These are phyloP conservation scores for Lutraria rhynchaena DNA, from an alignment of 1,140 invertebrate species.

Conservation along the genomic window DNA sequence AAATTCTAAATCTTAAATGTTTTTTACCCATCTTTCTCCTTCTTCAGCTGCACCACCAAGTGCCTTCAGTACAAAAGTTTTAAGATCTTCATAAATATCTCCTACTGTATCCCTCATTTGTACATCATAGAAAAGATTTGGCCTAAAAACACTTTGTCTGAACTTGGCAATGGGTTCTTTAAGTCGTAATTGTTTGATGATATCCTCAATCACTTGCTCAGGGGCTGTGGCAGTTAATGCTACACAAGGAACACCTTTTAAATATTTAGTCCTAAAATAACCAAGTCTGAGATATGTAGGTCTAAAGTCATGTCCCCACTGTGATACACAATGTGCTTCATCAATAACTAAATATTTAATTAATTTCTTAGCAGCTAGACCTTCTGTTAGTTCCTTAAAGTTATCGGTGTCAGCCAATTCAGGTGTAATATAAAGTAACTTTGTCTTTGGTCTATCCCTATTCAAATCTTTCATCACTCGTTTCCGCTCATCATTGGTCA, in stretches of 20 bases:
- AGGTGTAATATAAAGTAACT: constrained; percentile 95
- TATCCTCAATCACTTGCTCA: constrained; percentile 85
- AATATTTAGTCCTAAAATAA: constrained; percentile 87
- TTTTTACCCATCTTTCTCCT: constrained; percentile 73
- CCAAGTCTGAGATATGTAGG: constrained; percentile 96
- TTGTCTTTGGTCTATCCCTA: constrained; percentile 86
- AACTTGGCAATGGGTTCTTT: constrained; percentile 84
- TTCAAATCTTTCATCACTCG: constrained; percentile 83
- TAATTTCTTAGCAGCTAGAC: constrained; percentile 83
- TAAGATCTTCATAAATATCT: constrained; percentile 90
- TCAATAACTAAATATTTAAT: constrained; percentile 92
- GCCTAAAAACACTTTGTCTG: constrained; percentile 86
- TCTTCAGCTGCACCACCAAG: constrained; percentile 69
- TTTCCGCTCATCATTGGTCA: constrained; percentile 88
- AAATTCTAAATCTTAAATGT: background rate
- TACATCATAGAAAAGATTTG: constrained; percentile 89
- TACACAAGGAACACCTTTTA: constrained; percentile 83
- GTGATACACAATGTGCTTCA: constrained; percentile 98
- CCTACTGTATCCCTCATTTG: constrained; percentile 90
- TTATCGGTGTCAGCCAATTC: constrained; percentile 92
- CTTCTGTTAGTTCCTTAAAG: constrained; percentile 85
- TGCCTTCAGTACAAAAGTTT: constrained; percentile 85
- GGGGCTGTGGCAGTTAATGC: constrained; percentile 97
- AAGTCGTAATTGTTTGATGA: constrained; percentile 84
- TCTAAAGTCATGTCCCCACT: constrained; percentile 99